Conservation (phyloP, 2,888 invertebrate genomes). For the Dasypolia templi region DNA sequence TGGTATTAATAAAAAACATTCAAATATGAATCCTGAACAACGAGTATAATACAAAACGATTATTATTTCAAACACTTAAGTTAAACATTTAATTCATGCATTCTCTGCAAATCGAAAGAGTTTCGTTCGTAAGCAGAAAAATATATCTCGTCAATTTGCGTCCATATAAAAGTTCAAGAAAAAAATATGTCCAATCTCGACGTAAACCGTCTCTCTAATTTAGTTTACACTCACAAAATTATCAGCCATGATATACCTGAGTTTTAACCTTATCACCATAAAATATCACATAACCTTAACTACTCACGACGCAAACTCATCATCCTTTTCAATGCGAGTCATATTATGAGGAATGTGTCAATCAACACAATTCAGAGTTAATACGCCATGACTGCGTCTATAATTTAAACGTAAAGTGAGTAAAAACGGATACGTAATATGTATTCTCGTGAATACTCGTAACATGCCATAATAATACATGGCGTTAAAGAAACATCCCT, state of each 20-base stretch:
- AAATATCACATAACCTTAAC: slow-evolving; percentile 3
- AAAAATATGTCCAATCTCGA: neutral
- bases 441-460: slow-evolving; percentile 44
- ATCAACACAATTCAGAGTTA: slow-evolving; percentile 40
- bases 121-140: neutral
- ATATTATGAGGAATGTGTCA: slow-evolving; percentile 30
- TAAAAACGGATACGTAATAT: slow-evolving; percentile 19
- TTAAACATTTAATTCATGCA: too few relatives aligned
- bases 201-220: neutral
- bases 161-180: neutral
- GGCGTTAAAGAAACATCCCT: slow-evolving; percentile 44
- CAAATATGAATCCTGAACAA: neutral
- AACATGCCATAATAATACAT: slow-evolving; percentile 55
- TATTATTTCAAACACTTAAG: too few relatives aligned
- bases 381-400: slow-evolving; percentile 38
- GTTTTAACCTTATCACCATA: neutral
- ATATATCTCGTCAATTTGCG: neutral
- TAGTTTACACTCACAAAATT: neutral
- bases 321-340: neutral
- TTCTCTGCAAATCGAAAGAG: neutral
- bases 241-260: too few relatives aligned
- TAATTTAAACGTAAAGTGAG: slow-evolving; percentile 54
- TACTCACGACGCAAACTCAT: slow-evolving; percentile 17
- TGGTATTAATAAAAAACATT: neutral
- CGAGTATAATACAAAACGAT: too few relatives aligned